Evolutionary conservation across 2,113 vertebrate species (phyloP).

Genomic region (Sigmodon hispidus): DNA sequence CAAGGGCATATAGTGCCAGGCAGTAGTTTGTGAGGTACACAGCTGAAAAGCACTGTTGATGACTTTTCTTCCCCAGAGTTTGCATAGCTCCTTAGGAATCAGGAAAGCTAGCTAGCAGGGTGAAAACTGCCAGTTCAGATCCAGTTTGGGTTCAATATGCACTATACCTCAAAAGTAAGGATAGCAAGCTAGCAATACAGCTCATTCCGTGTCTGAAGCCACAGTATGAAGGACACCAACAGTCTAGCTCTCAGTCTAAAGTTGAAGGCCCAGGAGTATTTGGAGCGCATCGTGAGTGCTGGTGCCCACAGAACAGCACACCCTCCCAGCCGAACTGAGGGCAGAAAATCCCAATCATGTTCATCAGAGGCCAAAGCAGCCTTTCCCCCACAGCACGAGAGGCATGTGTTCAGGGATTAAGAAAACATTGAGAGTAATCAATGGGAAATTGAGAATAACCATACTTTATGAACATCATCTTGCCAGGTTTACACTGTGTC

Average conservation of each 20-base stretch:
- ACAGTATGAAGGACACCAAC: not conserved
- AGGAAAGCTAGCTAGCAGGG: not conserved
- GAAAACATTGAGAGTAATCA: not conserved
- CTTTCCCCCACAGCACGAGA: too few relatives aligned
- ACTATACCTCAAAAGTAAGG: not conserved
- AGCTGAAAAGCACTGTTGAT: too few relatives aligned
- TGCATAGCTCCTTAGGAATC: too few relatives aligned
- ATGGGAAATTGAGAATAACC: not conserved
- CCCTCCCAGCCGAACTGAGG: not conserved
- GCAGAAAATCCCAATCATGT: not conserved
- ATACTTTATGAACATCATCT: too few relatives aligned
- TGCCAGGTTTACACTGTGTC: not conserved
- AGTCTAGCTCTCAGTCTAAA: not conserved
- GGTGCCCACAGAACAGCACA: not conserved
- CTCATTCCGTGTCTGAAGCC: not conserved
- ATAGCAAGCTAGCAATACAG: not conserved
- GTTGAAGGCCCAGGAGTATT: not conserved
- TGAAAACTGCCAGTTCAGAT: not conserved
- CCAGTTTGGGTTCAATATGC: not conserved
- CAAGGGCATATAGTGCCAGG: not conserved
- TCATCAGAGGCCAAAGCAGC: not conserved
- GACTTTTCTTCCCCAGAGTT: not conserved
- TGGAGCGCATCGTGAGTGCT: not conserved
- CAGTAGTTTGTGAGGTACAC: not conserved
- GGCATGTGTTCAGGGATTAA: not conserved